Base-by-base conservation (phyloP, 2,113 vertebrate species). In the Microtus richardsoni region DNA sequence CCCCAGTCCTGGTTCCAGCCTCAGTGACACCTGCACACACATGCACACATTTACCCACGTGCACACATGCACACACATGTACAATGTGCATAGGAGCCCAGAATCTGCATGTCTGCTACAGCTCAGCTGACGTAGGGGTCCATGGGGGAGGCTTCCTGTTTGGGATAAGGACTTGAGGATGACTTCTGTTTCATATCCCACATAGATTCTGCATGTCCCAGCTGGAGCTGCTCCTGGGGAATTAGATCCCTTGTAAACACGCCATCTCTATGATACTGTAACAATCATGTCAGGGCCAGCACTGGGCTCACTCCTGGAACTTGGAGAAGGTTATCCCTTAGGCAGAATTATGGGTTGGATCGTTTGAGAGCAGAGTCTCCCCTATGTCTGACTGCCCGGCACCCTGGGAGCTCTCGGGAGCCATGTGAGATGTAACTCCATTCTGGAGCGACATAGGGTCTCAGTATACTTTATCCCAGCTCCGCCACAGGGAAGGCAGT, bases 91-190 rank as follows among this genome's bases (percentile, higher is more conserved):
- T 2, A 24, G 39, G 28, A 33, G 11, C 22, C 82, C 44, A 22
- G 47, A 44, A 62, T 19, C 30, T 47, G 66, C 22, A 36, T 1
- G 3, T 16, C 33, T 22, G 33, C 22, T 26, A 33, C 36, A 91
- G 17, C 6, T 22, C 14, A 11, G 44, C 49, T 36, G 24, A 28
- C 0, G 1, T 1, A 36, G 21, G 1, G 7, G 0, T 13, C 10
- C 73, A 49, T 14, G 0, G 33, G 21, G 21, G 49, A 1, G 44
- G 10, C 64, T 24, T 66, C 30, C 68, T 75, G 33, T 24, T 28
- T 54, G 28, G 52, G n/a, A 64, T 9, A 13, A 60, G 70, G 11
- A 12, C 70, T 24, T 22, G 12, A 49, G 79, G 41, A 9, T 36
- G 49, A n/a, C 10, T 7, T 24, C 28, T n/a, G 47, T 12, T 49